A percentile compares a stretch with the other conserved stretches of the same genome.
phyloP scores from a whole-genome alignment of 2,113 vertebrate genomes.

The Notiomystis cincta region DNA sequence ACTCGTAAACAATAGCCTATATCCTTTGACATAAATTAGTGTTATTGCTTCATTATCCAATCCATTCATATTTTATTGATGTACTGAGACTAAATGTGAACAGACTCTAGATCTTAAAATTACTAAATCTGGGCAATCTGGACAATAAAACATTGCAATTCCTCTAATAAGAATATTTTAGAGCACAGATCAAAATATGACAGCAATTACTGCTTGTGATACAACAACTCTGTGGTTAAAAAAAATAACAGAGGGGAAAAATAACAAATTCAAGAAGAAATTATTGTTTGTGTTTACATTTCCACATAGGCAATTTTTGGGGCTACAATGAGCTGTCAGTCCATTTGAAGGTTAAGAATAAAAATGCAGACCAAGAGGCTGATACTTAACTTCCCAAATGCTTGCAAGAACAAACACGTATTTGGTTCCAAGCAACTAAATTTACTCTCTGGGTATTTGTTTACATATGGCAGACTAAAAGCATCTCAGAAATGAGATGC shows the following conservation, averaged over 20 bases:
- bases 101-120: conserved; percentile 38
- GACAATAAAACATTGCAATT: conserved; percentile 41
- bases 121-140: conserved; percentile 50
- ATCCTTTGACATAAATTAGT: conserved; percentile 53
- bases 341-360: not conserved
- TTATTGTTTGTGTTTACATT: conserved; percentile 8
- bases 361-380: not conserved
- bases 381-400: not conserved
- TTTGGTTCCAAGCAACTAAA: not conserved
- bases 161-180: conserved; percentile 37
- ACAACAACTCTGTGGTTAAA: conserved; percentile 4
- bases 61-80: conserved; percentile 65
- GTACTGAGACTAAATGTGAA: conserved; percentile 58
- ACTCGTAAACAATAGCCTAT: conserved; percentile 50
- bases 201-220: conserved; percentile 32
- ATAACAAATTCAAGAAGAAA: not conserved
- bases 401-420: not conserved
- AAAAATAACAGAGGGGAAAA: not conserved
- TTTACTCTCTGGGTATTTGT: conserved; percentile 5
- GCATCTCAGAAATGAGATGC: not conserved
- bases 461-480: conserved; percentile 3
- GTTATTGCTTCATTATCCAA: conserved; percentile 63
- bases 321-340: not conserved
- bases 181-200: conserved; percentile 29
- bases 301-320: not conserved